Evolutionary conservation across 92 coral and sea anemone species (phyloP).

Genomic region (Montipora capitata): DNA sequence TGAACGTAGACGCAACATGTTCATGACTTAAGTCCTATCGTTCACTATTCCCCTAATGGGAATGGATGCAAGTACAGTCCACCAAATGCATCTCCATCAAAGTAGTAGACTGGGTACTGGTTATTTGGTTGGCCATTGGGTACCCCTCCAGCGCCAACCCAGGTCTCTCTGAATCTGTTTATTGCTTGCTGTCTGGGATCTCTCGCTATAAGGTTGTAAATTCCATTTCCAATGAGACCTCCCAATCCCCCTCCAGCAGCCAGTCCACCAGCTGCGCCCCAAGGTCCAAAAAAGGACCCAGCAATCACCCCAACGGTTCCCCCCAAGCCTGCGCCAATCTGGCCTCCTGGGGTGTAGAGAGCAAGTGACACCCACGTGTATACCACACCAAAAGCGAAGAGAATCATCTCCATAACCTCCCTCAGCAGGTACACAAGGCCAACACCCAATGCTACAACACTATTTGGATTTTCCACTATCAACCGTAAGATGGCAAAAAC

Average conservation of each 20-base stretch:
- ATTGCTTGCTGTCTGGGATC: conserved; percentile 22
- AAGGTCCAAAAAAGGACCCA: conserved; percentile 37
- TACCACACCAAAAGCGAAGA: conserved; percentile 85
- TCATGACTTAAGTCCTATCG: neutral
- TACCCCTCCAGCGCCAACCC: conserved; percentile 27
- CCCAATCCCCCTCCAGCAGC: conserved; percentile 72
- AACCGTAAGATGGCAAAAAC: conserved; percentile 47
- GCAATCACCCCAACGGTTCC: conserved; percentile 67
- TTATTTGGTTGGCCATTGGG: conserved; percentile 12
- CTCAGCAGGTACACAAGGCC: conserved; percentile 53
- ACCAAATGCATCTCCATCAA: conserved; percentile 41
- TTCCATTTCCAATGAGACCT: conserved; percentile 78
- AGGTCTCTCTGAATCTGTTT: conserved; percentile 20
- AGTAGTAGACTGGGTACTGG: conserved; percentile 29
- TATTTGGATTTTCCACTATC: conserved; percentile 31
- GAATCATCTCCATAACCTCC: conserved; percentile 68
- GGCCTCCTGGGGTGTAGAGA: conserved; percentile 73
- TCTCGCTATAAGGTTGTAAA: conserved; percentile 34
- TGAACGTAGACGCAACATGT: neutral
- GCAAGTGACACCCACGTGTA: conserved; percentile 83
- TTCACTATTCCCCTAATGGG: neutral
- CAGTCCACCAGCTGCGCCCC: conserved; percentile 53
- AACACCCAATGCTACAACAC: neutral
- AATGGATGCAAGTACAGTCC: conserved; percentile 42
- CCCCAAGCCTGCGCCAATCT: conserved; percentile 81